Percentiles rank a stretch among this genome's conserved stretches.
Conservation (phyloP, 1,140 invertebrate species). For the Megalopta genalis region DNA sequence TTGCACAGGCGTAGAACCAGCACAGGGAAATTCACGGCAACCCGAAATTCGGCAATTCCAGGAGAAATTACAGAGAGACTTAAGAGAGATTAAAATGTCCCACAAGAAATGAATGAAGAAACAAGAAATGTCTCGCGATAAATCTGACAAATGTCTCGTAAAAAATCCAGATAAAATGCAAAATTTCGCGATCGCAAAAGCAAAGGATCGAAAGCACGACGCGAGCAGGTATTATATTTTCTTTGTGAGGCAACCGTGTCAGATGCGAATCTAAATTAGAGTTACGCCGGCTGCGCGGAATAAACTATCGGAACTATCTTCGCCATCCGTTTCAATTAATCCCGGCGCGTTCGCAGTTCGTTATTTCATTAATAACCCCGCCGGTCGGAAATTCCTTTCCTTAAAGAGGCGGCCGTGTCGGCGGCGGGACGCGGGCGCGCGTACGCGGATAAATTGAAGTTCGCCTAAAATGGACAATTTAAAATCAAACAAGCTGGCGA, state of each 20-base stretch:
- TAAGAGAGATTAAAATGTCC: too few relatives aligned
- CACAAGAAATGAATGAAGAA: too few relatives aligned
- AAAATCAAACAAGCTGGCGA: constrained; percentile 19
- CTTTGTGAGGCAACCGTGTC: background rate
- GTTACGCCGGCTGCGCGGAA: background rate
- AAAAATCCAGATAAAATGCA: too few relatives aligned
- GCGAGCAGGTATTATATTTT: background rate
- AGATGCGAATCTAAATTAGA: background rate
- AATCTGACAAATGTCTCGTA: too few relatives aligned
- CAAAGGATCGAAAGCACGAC: background rate
- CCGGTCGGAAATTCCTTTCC: background rate
- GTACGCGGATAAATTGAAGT: constrained; percentile 17
- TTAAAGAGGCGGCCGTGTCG: background rate
- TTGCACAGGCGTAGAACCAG: too few relatives aligned
- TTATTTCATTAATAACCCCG: constrained; percentile 30
- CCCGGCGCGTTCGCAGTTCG: background rate
- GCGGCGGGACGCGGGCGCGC: background rate
- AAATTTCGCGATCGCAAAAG: background rate
- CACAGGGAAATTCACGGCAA: too few relatives aligned
- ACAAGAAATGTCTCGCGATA: too few relatives aligned
- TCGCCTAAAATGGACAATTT: constrained; percentile 22
- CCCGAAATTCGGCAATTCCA: too few relatives aligned
- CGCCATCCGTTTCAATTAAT: constrained; percentile 32
- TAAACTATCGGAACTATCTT: background rate
- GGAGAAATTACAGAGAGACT: too few relatives aligned